A percentile compares a stretch with the other conserved stretches of the same genome.
These are phyloP conservation scores for Gallinago paraguaiae DNA, from an alignment of 2,113 vertebrate species.

Conservation along the genomic window DNA sequence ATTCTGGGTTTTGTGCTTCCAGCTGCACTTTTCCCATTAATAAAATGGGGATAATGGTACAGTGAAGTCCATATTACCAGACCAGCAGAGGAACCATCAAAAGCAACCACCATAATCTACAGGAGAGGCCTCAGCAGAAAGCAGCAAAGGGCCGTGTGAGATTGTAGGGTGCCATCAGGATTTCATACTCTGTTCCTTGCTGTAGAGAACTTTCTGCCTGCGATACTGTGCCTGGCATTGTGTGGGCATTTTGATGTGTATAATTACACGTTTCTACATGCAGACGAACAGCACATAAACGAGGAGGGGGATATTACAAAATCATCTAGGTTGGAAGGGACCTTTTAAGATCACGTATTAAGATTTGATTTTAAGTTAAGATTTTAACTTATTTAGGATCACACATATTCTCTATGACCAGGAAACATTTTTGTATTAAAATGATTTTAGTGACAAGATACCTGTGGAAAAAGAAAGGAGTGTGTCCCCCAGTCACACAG, in stretches of 20 bases:
- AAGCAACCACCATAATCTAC: fast-evolving
- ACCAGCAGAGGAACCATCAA: neutral
- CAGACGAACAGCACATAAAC: neutral
- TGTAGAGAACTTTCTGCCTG: neutral
- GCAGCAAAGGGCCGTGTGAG: fast-evolving
- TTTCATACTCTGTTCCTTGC: neutral
- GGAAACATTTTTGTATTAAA: neutral
- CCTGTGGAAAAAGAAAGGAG: neutral
- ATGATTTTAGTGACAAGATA: neutral
- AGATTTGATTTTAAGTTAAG: too few relatives aligned
- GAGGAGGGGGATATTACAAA: neutral
- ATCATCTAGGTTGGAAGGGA: too few relatives aligned
- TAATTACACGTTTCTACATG: neutral
- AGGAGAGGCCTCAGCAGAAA: neutral
- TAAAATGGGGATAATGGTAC: neutral
- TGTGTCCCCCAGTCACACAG: neutral
- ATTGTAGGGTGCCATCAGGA: neutral
- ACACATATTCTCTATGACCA: neutral
- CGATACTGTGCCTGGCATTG: fast-evolving
- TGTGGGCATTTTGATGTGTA: neutral
- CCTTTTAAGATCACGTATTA: too few relatives aligned
- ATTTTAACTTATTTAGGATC: too few relatives aligned
- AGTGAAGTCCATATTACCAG: neutral
- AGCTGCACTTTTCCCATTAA: neutral
- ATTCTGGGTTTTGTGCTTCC: neutral